Base-by-base conservation (phyloP, 2,797 vertebrate species). In the Enteromius unitaeniatus region DNA sequence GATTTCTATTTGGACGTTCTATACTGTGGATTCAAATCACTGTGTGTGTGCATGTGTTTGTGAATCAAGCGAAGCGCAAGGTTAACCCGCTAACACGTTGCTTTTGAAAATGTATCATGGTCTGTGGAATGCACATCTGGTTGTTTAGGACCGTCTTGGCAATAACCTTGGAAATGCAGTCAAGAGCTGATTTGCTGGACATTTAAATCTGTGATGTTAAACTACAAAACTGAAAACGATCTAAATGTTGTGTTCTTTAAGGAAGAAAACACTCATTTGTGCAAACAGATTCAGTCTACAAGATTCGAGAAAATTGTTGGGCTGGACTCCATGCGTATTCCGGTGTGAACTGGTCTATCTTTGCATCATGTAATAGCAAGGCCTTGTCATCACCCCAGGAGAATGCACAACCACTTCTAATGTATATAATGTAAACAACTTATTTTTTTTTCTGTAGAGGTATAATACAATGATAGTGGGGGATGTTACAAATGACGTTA, bases 351-450 rank as follows among this genome's bases (percentile, higher is more conserved):
- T 80, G 60, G 69, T 86, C 81, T 82, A 67, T 64, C 62, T 85
- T 86, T 69, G 83, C 85, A 73, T 70, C 69, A 62, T 69, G 92
- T 94, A 92, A 87, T 67, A 87, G 83, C 60, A 88, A 82, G 73
- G 76, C 87, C 88, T 88, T 81, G 79, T 88, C 82, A 90, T 87
- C 74, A 86, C 69, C 86, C 85, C 69, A 85, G 88, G 81, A 85
- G 88, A 90, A 93, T 93, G 92, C 88, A 93, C 88, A 92, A 92
- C 78, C 84, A 94, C 92, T 90, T 86, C 82, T 92, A 78, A 87
- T 96, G 95, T 97, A 97, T 92, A 96, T 97, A 96, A 93, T 95
- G 96, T 97, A 95, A 94, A 95, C 95, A 96, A 89, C 94, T 93
- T 89, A 86, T 95, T 89, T 93, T 93, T 93, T 93, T 84, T 84